phyloP scores from a whole-genome alignment of 2,888 invertebrate species.

The Synergus laeviventris region DNA sequence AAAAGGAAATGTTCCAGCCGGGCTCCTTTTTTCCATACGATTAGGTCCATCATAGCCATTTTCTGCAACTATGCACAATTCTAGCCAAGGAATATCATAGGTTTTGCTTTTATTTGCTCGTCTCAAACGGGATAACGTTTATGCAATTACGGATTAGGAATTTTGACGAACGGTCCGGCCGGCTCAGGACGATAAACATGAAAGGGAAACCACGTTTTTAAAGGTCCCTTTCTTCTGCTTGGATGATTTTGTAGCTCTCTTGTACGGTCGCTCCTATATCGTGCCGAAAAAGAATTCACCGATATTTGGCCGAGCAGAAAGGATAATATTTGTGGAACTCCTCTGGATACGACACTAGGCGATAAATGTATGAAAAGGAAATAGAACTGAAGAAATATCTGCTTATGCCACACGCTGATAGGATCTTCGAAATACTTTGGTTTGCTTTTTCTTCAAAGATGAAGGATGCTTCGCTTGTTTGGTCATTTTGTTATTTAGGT shows the following conservation, averaged over 20 bases:
- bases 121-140: slow-evolving; percentile 53
- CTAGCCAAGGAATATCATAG: slow-evolving; percentile 13
- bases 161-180: slow-evolving; percentile 56
- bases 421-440: slow-evolving; percentile 26
- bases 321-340: slow-evolving; percentile 60
- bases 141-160: slow-evolving; percentile 63
- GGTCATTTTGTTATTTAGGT: slow-evolving; percentile 30
- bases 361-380: slow-evolving; percentile 45
- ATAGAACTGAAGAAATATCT: slow-evolving; percentile 51
- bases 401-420: slow-evolving; percentile 44
- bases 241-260: slow-evolving; percentile 27
- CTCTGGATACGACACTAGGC: slow-evolving; percentile 7
- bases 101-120: slow-evolving; percentile 47
- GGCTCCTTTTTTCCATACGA: slow-evolving; percentile 56
- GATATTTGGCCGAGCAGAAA: slow-evolving; percentile 56
- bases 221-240: slow-evolving; percentile 48
- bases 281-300: slow-evolving; percentile 53
- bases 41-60: slow-evolving; percentile 47
- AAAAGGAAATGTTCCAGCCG: slow-evolving; percentile 42
- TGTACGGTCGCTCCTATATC: slow-evolving; percentile 22
- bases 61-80: slow-evolving; percentile 21
- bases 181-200: slow-evolving; percentile 60
- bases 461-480: slow-evolving; percentile 7
- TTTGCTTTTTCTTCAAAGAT: slow-evolving; percentile 20
- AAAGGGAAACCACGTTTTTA: slow-evolving; percentile 57